Conservation (phyloP, 2,888 invertebrate species). For the Steromphala cineraria region DNA sequence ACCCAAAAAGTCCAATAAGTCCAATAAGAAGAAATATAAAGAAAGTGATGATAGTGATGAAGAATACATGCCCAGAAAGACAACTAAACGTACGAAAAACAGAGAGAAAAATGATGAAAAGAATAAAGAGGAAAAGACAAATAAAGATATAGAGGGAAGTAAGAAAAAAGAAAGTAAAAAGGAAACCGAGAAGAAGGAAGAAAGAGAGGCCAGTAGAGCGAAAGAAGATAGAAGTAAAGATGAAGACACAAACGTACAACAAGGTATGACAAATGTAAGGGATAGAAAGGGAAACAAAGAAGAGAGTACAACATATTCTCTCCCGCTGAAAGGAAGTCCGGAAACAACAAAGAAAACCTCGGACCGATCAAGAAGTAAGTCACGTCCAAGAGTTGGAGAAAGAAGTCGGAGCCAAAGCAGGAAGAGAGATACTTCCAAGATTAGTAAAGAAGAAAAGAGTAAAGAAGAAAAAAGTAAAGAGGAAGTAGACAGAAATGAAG, state of each 20-base stretch:
- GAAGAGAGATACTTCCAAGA: neutral
- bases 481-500: neutral
- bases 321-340: conserved; percentile 3
- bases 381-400: neutral
- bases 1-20: neutral
- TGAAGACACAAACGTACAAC: neutral
- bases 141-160: neutral
- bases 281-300: neutral
- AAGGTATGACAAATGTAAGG: neutral
- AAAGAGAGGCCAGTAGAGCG: neutral
- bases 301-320: neutral
- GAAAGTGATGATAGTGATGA: neutral
- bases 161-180: neutral
- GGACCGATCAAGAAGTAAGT: neutral
- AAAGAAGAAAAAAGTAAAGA: neutral
- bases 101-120: neutral
- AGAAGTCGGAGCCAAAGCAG: neutral
- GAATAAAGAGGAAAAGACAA: neutral
- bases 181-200: neutral
- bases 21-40: neutral
- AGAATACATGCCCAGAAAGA: neutral
- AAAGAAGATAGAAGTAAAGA: neutral
- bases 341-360: neutral
- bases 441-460: neutral
- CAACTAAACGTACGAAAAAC: neutral